Conservation (phyloP, 2,888 invertebrate species). For the Drosophila histrio region DNA sequence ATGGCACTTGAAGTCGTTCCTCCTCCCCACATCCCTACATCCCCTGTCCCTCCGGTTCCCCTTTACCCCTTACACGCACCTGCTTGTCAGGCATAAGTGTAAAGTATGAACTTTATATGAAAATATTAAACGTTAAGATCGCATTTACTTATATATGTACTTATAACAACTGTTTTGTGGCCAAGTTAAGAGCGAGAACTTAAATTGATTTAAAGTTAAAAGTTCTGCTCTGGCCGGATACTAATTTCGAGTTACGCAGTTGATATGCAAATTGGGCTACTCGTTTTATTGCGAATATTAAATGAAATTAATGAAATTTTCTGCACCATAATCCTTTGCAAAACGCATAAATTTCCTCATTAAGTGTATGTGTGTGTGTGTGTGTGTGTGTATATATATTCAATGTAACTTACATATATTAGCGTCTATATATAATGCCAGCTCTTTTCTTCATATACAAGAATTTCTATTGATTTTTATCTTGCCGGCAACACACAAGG, state of each 20-base stretch:
- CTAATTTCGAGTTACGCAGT: constrained; percentile 30
- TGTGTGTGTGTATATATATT: constrained; percentile 32
- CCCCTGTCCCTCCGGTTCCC: neutral
- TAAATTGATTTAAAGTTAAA: constrained; percentile 71
- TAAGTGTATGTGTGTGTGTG: constrained; percentile 51
- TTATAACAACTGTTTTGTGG: constrained; percentile 44
- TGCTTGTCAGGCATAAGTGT: constrained; percentile 1
- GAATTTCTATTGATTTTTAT: constrained; percentile 74
- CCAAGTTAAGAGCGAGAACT: constrained; percentile 8
- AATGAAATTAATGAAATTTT: constrained; percentile 81
- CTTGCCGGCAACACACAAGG: constrained; percentile 65
- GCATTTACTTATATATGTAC: constrained; percentile 9
- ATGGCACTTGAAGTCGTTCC: constrained; percentile 43
- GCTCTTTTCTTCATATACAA: constrained; percentile 25
- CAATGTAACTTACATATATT: constrained; percentile 29
- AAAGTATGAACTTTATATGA: constrained; percentile 1
- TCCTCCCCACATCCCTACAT: neutral
- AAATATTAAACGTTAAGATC: neutral
- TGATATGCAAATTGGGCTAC: constrained; percentile 68
- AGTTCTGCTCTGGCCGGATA: constrained; percentile 3
- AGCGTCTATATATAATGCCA: constrained; percentile 32
- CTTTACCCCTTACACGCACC: neutral
- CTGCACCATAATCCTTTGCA: constrained; percentile 79
- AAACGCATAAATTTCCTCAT: constrained; percentile 79
- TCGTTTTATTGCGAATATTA: constrained; percentile 78